Evolutionary conservation across 2,797 vertebrate genomes (phyloP), one percentile per base, ranked within the genome.

Genomic region (Lateolabrax maculatus): DNA sequence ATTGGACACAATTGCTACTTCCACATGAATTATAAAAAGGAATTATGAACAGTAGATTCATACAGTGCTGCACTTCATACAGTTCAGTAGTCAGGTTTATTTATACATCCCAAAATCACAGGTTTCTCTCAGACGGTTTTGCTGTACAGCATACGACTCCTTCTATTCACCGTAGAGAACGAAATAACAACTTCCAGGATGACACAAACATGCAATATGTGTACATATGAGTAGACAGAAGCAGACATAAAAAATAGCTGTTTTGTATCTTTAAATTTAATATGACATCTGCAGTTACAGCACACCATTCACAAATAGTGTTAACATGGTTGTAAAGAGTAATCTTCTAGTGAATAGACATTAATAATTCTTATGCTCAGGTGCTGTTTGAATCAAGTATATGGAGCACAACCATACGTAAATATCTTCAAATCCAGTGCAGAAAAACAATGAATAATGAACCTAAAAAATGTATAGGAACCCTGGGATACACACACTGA

Each of bases 1-100:
- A 84, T 72, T 80, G 61, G 73, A 85, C 75, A 79, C 73, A 83
- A 63, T 51, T 70, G 19, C 43, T 15, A 52, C 62, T 74, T 74
- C 57, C 27, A 65, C 11, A 18, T 58, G 37, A 67, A 72, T 64
- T 21, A 15, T 21, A 27, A 52, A 48, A 13, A 56, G 1, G 6
- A 75, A 36, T 44, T 31, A 31, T 9, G 60, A 49, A 6, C 13
- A 36, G 41, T 29, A 43, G 46, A 31, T 37, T 63, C 12, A 53
- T 19, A 29, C 36, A 1, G 18, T n/a, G 25, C 9, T 41, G 46
- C n/a, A 11, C 16, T 27, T 58, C 4, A 21, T 6, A 57, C 31
- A 75, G 23, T 37, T 36, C 9, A 19, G 7, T 23, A 23, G 19
- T 61, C 15, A 29, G 18, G 7, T 36, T 51, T 25, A 39, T 60